Conservation (phyloP, 2,113 vertebrate genomes). For the Phrynocephalus versicolor region DNA sequence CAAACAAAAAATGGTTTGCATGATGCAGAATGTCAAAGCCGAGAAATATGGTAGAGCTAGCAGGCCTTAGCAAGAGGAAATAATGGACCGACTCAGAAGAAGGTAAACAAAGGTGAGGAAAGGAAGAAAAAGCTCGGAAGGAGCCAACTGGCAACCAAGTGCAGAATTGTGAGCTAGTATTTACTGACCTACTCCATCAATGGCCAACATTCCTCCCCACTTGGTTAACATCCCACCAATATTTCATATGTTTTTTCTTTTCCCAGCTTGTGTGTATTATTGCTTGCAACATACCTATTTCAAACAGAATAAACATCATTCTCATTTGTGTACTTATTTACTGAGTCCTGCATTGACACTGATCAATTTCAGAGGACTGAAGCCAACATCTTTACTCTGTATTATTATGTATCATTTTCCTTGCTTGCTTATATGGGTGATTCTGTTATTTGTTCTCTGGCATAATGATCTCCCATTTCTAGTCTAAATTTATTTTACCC, state of each 20-base stretch:
- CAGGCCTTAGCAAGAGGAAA: not conserved
- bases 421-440: not conserved
- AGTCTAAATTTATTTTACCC: not conserved
- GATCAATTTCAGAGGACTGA: not conserved
- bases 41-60: not conserved
- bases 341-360: not conserved
- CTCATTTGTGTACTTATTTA: not conserved
- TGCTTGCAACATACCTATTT: not conserved
- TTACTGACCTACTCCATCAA: not conserved
- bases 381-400: not conserved
- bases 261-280: not conserved
- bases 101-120: not conserved
- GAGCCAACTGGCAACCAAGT: not conserved
- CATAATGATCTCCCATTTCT: not conserved
- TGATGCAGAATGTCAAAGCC: not conserved
- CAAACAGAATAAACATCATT: not conserved
- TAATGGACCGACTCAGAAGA: not conserved
- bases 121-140: not conserved
- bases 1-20: not conserved
- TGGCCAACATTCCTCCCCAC: not conserved
- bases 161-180: not conserved
- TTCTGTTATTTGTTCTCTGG: not conserved
- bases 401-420: not conserved
- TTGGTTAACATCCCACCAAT: not conserved
- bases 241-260: not conserved